These are phyloP conservation scores for Subacronicta megacephala DNA, from an alignment of 2,888 invertebrate species.

Conservation along the genomic window DNA sequence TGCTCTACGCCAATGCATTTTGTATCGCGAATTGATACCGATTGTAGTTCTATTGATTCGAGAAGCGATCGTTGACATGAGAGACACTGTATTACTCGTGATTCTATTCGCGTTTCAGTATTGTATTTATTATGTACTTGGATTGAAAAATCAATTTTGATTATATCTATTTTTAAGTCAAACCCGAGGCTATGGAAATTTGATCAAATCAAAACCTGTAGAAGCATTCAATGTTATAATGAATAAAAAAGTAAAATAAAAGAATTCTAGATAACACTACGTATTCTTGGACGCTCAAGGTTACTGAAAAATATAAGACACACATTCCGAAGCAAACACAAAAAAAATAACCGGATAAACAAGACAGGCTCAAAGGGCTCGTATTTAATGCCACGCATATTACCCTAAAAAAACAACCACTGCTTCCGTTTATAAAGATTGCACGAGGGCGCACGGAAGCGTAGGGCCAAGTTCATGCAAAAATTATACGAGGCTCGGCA, in stretches of 20 bases:
- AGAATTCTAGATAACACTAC: constrained; percentile 14
- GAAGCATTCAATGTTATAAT: background rate
- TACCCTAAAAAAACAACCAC: constrained; percentile 59
- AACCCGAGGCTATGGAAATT: too few species aligned
- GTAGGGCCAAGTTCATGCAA: constrained; percentile 64
- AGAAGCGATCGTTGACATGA: constrained; percentile 16
- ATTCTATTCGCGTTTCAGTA: background rate
- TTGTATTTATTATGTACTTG: background rate
- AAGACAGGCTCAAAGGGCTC: constrained; percentile 47
- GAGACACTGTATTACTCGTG: constrained; percentile 7
- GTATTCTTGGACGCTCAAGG: constrained; percentile 8
- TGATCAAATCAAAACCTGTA: too few species aligned
- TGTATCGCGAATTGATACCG: constrained; percentile 49
- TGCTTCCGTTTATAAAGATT: constrained; percentile 61
- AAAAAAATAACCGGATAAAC: constrained; percentile 44
- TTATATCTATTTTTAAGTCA: too few species aligned
- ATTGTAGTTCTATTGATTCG: constrained; percentile 32
- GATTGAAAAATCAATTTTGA: background rate
- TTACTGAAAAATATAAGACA: constrained; percentile 36
- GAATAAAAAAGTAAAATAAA: constrained; percentile 12
- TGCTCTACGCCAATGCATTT: constrained; percentile 55
- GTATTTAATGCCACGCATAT: constrained; percentile 56
- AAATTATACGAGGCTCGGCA: constrained; percentile 62
- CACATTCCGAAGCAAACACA: constrained; percentile 11
- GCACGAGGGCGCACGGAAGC: constrained; percentile 54